A percentile compares a stretch with the other conserved stretches of the same genome.
These are phyloP conservation scores for Callosobruchus maculatus DNA, from an alignment of 2,888 invertebrate genomes.

Conservation along the genomic window DNA sequence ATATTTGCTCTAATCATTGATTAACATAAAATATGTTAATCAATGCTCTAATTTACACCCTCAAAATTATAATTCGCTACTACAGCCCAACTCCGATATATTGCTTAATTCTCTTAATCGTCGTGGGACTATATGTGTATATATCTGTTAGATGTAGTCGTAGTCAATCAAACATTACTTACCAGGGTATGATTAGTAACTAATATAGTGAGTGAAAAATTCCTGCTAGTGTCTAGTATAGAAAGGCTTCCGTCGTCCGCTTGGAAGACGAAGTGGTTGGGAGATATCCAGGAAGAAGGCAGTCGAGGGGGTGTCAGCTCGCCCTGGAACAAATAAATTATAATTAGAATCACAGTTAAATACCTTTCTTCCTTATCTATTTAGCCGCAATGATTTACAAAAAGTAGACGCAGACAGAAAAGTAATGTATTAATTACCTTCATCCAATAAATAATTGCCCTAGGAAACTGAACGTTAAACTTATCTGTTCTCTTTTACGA, in stretches of 20 bases:
- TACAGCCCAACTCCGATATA: too few species aligned
- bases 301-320: slow-evolving; percentile 51
- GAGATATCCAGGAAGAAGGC: slow-evolving; percentile 78
- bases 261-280: slow-evolving; percentile 81
- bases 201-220: slow-evolving; percentile 68
- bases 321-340: slow-evolving; percentile 32
- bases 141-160: too few species aligned
- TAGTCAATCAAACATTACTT: slow-evolving; percentile 46
- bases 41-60: too few species aligned
- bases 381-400: not conserved
- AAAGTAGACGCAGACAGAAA: not conserved
- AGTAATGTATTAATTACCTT: not conserved
- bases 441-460: not conserved
- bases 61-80: too few species aligned
- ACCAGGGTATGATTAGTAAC: slow-evolving; percentile 86
- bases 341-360: not conserved
- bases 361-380: not conserved
- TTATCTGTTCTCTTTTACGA: too few species aligned
- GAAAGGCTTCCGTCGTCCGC: slow-evolving; percentile 81
- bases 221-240: slow-evolving; percentile 74
- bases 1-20: too few species aligned
- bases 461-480: too few species aligned
- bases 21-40: too few species aligned
- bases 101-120: too few species aligned
- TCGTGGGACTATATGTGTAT: too few species aligned